Base-by-base conservation (phyloP, 2,113 vertebrate genomes). In the Rhodinocichla rosea region DNA sequence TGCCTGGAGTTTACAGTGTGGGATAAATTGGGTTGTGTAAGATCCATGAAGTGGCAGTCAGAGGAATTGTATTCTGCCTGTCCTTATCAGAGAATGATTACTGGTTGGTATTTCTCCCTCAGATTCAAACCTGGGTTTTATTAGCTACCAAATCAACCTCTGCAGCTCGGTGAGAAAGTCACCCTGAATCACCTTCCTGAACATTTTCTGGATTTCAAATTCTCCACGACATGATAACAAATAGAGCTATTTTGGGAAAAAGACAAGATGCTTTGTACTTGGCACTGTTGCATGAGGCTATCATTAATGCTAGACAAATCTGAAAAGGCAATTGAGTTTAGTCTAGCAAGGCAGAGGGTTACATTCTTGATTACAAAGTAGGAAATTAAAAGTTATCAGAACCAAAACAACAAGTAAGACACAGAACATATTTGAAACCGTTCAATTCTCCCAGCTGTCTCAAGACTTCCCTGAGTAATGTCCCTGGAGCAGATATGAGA, bases 301-400 rank as follows among this genome's bases (percentile, higher is more conserved):
- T 85, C 71, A 40, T 90, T 73, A 90, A 76, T 62, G 49, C 83
- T 32, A 69, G 59, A 62, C 71, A 85, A 82, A 69, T 73, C 55
- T 73, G 77, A 73, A 90, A 79, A 68, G 47, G 26, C 83, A 80
- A 80, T 42, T 2, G 15, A 92, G 63, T 93, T 93, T 56, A 92
- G 68, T 83, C 73, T 83, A 94, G 79, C 59, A 80, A 83, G 59
- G 59, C 75, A 92, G 85, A 68, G 22, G 28, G 37, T 63, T 81
- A 67, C 83, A 86, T 88, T 83, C 37, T 86, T 82, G 45, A 86
- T 86, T 80, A 83, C 22, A 49, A 69, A 90, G 62, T 62, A 83
- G 76, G 87, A 94, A 89, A 80, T 65, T n/a, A 89, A 47, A 74
- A 89, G 60, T 81, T 96, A 96, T 71, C 81, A 92, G 92, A 93